Conservation (phyloP, 2,113 vertebrate species). For the Gymnobelideus leadbeateri region DNA sequence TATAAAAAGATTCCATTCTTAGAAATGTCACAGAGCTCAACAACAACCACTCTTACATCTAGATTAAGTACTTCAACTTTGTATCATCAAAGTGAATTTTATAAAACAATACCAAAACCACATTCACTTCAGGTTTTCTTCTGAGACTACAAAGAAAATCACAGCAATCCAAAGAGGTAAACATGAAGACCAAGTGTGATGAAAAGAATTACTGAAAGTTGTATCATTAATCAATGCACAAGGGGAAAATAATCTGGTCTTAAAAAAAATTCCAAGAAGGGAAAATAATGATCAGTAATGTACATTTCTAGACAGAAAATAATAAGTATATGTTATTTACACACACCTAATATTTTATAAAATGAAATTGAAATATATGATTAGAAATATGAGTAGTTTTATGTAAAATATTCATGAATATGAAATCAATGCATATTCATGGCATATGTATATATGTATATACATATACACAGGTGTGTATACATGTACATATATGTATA, state of each 20-base stretch:
- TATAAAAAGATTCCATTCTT: conserved; percentile 70
- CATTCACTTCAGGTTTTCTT: neutral
- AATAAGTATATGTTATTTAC: neutral
- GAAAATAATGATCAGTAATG: conserved; percentile 1
- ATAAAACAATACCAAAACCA: conserved; percentile 12
- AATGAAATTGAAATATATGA: neutral
- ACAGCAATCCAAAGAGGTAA: neutral
- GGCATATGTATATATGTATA: neutral
- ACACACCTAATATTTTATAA: neutral
- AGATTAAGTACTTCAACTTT: conserved; percentile 38
- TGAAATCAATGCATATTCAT: neutral
- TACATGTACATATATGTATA: neutral
- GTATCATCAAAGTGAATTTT: conserved; percentile 25
- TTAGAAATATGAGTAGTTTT: neutral
- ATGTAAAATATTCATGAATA: neutral
- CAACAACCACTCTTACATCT: conserved; percentile 26
- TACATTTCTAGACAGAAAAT: neutral
- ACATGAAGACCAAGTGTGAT: neutral
- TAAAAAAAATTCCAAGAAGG: neutral
- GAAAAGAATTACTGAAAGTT: conserved; percentile 21
- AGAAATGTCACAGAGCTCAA: conserved; percentile 61
- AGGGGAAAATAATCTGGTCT: neutral
- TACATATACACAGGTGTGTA: accelerated
- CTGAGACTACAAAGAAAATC: neutral
- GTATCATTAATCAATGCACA: neutral